Conservation (phyloP, 2,888 invertebrate species). For the Alsophila aescularia region DNA sequence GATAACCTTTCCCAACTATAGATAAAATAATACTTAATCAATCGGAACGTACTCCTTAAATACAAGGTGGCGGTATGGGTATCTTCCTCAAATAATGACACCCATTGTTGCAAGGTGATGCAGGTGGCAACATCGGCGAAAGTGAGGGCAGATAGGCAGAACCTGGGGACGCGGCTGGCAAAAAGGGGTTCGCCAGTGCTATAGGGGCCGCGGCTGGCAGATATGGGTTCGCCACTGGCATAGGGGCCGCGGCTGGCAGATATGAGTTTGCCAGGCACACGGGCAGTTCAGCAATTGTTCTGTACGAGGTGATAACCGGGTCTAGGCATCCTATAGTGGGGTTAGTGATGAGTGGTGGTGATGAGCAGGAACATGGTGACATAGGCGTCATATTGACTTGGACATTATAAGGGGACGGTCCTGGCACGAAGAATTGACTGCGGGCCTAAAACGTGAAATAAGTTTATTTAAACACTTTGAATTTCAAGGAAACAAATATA, state of each 20-base stretch:
- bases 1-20: too few relatives aligned
- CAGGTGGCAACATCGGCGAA: constrained; percentile 46
- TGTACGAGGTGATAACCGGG: not conserved
- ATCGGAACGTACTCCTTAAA: constrained; percentile 37
- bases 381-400: not conserved
- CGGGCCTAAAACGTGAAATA: constrained; percentile 4
- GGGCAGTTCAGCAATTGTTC: constrained; percentile 16
- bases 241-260: not conserved
- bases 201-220: not conserved
- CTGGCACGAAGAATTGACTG: constrained; percentile 2
- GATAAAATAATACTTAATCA: not conserved
- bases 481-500: too few relatives aligned
- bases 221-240: not conserved
- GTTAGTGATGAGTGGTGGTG: constrained; percentile 5
- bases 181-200: constrained; percentile 43
- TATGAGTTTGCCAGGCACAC: not conserved
- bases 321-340: constrained; percentile 10
- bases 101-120: constrained; percentile 44
- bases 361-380: not conserved
- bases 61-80: constrained; percentile 65
- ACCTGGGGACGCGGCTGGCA: constrained; percentile 60
- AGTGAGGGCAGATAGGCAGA: constrained; percentile 48
- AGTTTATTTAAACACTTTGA: not conserved
- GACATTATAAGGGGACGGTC: not conserved
- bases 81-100: constrained; percentile 63